phyloP scores from a whole-genome alignment of 2,113 vertebrate genomes.

The Castor canadensis region DNA sequence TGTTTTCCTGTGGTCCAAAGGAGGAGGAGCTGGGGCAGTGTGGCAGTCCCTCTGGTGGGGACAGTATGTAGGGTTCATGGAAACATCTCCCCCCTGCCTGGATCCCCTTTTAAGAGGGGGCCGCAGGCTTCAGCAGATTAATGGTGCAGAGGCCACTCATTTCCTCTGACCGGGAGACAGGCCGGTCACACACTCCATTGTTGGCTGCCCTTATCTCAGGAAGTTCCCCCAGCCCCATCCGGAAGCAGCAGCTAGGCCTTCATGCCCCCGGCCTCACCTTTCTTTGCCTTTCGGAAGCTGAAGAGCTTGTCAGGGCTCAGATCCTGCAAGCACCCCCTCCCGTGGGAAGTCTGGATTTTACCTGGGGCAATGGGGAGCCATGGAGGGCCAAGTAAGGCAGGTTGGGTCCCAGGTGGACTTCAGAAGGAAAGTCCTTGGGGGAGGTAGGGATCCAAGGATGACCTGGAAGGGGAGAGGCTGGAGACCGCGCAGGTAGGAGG shows the following conservation, averaged over 20 bases:
- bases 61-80: background rate
- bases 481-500: background rate
- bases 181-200: constrained; percentile 54
- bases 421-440: background rate
- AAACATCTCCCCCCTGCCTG: background rate
- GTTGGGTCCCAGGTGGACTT: background rate
- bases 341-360: background rate
- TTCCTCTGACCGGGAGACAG: constrained; percentile 64
- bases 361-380: background rate
- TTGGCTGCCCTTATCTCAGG: constrained; percentile 70
- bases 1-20: background rate
- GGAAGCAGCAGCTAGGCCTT: constrained; percentile 37
- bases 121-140: constrained; percentile 58
- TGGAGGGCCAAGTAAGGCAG: no score
- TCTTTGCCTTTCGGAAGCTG: constrained; percentile 10
- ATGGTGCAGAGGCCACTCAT: constrained; percentile 71
- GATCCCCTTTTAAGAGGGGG: background rate
- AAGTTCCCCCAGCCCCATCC: constrained; percentile 63
- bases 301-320: background rate
- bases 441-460: background rate
- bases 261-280: background rate
- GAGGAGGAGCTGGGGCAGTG: background rate
- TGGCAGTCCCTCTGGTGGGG: background rate
- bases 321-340: background rate
- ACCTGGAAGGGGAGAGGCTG: background rate